Base-by-base conservation (phyloP, 2,888 invertebrate species). In the Drepana falcataria region DNA sequence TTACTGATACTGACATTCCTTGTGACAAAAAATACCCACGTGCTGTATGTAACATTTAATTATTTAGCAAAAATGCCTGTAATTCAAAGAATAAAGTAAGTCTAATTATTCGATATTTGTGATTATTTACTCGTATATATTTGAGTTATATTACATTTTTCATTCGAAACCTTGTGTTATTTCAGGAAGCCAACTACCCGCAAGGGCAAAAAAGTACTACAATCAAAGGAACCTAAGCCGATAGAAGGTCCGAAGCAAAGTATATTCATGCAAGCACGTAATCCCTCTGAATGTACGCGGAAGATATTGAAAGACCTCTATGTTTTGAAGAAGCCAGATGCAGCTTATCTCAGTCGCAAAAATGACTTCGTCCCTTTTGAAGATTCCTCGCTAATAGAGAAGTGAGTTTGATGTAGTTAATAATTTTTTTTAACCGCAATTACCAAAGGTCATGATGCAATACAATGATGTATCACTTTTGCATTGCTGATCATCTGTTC, bases 361-460 rank as follows among this genome's bases (percentile, higher is more conserved):
- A 97, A 99, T 91, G 96, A 97, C 63, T 93, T 98, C 59, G 93
- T 96, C 33, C 97, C 99, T 0, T 99, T 99, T 85, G 99, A 99
- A 88, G 96, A 99, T 88, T 92, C 94, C 0, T 94, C 95, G 0
- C 94, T 96, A 2, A 89, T 99, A 61, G 96, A 97, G 85, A 92
- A 93, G 93, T 94, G 84, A 85, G 92, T 81, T n/a, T 1, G 35
- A 51, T 40, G 34, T 44, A 9, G 44, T 44, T 7, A 6, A 40
- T 40, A 40, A 37, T 4, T 37, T 4, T 6, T 6, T 40, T 6
- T 7, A 40, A 21, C 21, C 21, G 21, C 21, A 21, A 21, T 21
- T 21, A 21, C 21, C 21, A 21, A 21, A 21, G 21, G 21, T 21
- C 21, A 21, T 21, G 21, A 21, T 21, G 21, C 21, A 21, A 21